Base-by-base conservation (phyloP, 1,140 invertebrate genomes). In the Drosophila lini region DNA sequence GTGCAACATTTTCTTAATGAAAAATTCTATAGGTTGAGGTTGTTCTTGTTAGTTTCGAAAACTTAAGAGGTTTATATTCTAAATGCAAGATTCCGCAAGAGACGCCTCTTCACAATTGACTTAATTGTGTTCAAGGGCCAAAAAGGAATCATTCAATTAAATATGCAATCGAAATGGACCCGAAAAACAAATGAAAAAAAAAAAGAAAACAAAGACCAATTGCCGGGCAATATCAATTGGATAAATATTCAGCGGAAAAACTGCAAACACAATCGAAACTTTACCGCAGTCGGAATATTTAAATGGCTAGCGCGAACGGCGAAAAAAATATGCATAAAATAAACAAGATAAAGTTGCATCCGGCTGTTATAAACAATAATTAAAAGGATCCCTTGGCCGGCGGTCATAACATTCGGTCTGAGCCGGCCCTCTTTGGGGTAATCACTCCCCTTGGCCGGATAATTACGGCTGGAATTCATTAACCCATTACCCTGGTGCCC, bases 351-450 rank as follows among this genome's bases (percentile, higher is more conserved):
- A 86, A 82, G 73, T 78, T 88, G 80, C 76, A 83, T 67, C 53
- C 56, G 67, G 71, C 83, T 80, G 83, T 80, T 86, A 80, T 88
- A 77, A 86, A 86, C 83, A 86, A 82, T 86, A 88, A 86, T 86
- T 88, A 86, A 86, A 86, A 86, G 80, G 83, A 80, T 74, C 83
- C 83, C 80, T 80, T 53, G 32, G n/a, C 34, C 42, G 36, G 36
- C 31, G 58, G 52, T 36, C 62, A 68, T 68, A 80, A 69, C 67
- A 73, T 42, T 74, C 42, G 47, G 34, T 50, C 77, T 44, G 48
- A 45, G 19, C 64, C 16, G 40, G 40, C 4, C 28, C 69, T 62
- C 73, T 47, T 68, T 77, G 77, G 52, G 47, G 64, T 67, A 55
- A 47, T 45, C 59, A 34, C 69, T 15, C 36, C 34, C 42, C 32